phyloP scores from a whole-genome alignment of 2,113 vertebrate genomes.

The Regulus satrapa region DNA sequence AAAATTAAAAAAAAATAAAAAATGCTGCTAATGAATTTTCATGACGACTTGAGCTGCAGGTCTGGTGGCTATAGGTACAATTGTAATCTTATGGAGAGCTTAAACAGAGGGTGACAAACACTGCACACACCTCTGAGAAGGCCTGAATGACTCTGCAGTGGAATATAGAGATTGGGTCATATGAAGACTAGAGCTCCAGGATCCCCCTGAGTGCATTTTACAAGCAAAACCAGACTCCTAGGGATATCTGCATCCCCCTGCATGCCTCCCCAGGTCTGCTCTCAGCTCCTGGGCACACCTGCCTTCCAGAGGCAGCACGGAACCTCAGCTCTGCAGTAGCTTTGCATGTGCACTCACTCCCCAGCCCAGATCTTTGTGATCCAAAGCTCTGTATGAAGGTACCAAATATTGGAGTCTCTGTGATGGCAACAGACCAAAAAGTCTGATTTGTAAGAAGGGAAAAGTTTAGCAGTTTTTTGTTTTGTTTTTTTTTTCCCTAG shows the following conservation, averaged over 20 bases:
- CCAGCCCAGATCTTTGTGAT: neutral
- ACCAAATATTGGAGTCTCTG: neutral
- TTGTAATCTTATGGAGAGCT: neutral
- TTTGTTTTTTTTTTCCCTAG: neutral
- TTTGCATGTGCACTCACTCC: neutral
- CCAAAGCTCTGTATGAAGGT: neutral
- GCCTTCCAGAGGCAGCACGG: neutral
- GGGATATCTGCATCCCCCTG: neutral
- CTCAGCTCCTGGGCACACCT: neutral
- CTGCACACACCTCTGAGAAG: constrained; percentile 3
- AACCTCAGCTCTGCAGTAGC: neutral
- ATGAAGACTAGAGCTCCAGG: neutral
- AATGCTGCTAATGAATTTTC: neutral
- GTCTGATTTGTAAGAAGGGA: neutral
- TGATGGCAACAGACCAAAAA: neutral
- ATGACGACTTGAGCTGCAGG: neutral
- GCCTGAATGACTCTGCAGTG: neutral
- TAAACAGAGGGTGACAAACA: constrained; percentile 25
- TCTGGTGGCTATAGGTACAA: neutral
- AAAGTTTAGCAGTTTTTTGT: neutral
- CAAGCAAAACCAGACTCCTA: neutral
- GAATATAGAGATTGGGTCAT: neutral
- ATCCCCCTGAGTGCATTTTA: neutral
- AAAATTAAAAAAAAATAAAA: neutral
- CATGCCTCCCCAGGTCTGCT: neutral